Percentiles rank a stretch among this genome's conserved stretches.
Conservation (phyloP, 1,140 invertebrate genomes). For the Ceratina japonica region DNA sequence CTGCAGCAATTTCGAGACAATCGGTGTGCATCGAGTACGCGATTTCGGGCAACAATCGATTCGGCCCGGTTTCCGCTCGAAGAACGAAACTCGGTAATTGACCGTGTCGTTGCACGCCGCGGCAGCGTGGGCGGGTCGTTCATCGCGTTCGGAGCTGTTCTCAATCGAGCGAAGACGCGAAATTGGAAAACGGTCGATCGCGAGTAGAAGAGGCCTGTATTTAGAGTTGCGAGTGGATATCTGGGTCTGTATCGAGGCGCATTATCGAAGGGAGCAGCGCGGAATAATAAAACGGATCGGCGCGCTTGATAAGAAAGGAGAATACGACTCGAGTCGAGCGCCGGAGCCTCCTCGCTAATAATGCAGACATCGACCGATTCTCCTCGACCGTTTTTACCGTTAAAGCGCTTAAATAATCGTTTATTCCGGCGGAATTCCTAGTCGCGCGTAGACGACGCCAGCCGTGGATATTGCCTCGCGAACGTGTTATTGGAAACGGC, state of each 20-base stretch:
- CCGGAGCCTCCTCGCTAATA: conserved; percentile 27
- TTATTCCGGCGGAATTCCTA: conserved; percentile 30
- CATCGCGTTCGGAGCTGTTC: background rate
- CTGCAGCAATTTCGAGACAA: background rate
- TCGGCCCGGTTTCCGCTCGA: conserved; percentile 18
- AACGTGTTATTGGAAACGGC: conserved; percentile 46
- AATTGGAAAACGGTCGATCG: conserved; percentile 61
- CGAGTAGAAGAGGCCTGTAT: conserved; percentile 22
- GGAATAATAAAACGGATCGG: conserved; percentile 49
- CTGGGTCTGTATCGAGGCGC: conserved; percentile 47
- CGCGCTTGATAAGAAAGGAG: conserved; percentile 36
- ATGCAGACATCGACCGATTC: conserved; percentile 40
- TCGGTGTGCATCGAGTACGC: background rate
- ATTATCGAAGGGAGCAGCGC: conserved; percentile 47
- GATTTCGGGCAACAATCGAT: conserved; percentile 16
- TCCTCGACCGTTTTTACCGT: conserved; percentile 17
- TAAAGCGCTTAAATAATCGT: conserved; percentile 47
- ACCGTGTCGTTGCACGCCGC: background rate
- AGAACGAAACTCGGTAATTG: conserved; percentile 25
- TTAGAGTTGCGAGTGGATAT: conserved; percentile 33
- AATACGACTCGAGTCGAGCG: conserved; percentile 16
- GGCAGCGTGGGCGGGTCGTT: background rate
- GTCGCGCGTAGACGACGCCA: background rate
- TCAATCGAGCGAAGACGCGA: conserved; percentile 35
- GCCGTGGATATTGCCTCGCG: conserved; percentile 32